Percentiles rank a stretch among this genome's conserved stretches.
phyloP scores from a whole-genome alignment of 2,113 vertebrate species.

The Philantomba maxwellii region DNA sequence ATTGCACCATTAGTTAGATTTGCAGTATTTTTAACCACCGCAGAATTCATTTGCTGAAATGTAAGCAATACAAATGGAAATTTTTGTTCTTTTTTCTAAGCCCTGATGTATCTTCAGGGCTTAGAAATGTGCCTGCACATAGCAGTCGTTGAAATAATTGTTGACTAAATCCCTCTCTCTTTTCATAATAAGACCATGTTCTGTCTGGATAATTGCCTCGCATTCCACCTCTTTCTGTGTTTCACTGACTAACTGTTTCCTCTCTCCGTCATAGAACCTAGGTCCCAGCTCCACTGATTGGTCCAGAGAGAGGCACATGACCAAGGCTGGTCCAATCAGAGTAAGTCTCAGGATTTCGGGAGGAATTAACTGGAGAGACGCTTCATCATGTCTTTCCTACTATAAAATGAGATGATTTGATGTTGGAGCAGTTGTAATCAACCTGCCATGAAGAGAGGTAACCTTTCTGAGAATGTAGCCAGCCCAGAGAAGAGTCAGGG shows the following conservation, averaged over 20 bases:
- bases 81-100: neutral
- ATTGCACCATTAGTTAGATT: neutral
- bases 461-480: neutral
- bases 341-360: neutral
- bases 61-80: no score
- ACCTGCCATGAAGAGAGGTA: neutral
- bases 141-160: rapidly evolving
- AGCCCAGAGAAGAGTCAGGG: neutral
- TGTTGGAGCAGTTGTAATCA: rapidly evolving
- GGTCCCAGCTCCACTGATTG: neutral
- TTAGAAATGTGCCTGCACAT: neutral
- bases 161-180: neutral
- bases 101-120: neutral
- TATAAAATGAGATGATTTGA: neutral
- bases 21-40: neutral
- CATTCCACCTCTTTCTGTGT: rapidly evolving
- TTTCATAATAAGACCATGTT: neutral
- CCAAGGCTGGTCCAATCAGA: neutral
- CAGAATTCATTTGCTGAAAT: neutral
- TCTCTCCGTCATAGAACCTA: neutral
- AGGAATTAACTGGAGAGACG: neutral
- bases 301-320: neutral
- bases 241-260: no score
- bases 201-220: neutral
- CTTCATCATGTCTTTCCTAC: rapidly evolving